Base-by-base conservation (phyloP, 1,140 invertebrate genomes). In the Drosophila pruinosa region DNA sequence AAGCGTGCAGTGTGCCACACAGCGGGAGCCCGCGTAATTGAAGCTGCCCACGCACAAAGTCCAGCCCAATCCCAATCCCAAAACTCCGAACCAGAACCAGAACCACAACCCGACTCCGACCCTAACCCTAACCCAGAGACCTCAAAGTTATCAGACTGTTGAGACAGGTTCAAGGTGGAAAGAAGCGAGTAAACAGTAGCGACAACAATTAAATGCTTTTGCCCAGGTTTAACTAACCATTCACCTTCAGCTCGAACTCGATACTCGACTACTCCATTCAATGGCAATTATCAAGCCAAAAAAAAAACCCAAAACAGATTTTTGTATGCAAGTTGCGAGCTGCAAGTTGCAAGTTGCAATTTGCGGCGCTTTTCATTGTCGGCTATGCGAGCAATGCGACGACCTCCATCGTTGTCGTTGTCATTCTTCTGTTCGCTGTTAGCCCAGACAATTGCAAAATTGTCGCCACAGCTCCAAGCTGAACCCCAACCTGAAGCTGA, bases 281-380 rank as follows among this genome's bases (percentile, higher is more conserved):
- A 70, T 75, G 63, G 81, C 80, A 83, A 83, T 86, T 86, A 86
- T 81, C 82, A 86, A 81, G 70, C 76, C 54, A 53, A 64, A 76
- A 78, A 64, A 76, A 78, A 61, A 62, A n/a, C 22, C 61, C 59
- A 77, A 76, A 85, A 81, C 81, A 88, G 81, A 88, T 88, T 88
- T 86, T 88, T 86, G 85, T 86, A 86, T 86, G 62, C 63, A 65
- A 65, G 65, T 62, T 83, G 75, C 78, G 71, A 67, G 45, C 21
- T 53, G 22, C 38, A 15, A 6, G 38, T 31, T 64, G 78, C 72
- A 81, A 80, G 72, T 72, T 59, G 78, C 79, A 81, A 71, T 58
- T 76, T 81, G 78, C 81, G 81, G 81, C 81, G 82, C 81, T 86
- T 85, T 86, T 86, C 81, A 86, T 81, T 88, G 82, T 79, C 77